phyloP scores from a whole-genome alignment of 2,888 invertebrate species.

The Latrodectus hesperus region DNA sequence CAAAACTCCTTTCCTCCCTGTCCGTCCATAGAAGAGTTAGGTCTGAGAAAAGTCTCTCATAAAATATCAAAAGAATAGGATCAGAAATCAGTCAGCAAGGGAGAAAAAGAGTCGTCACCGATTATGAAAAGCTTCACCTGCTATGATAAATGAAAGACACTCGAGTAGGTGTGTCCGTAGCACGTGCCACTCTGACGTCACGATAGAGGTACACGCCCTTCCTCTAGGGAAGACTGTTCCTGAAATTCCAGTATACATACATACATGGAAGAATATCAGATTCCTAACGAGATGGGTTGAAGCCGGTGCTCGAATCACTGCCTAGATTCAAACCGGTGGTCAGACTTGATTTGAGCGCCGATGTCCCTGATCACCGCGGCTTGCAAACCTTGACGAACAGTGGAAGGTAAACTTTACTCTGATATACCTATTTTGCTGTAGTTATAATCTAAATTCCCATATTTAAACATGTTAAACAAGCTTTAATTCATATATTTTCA shows the following conservation, averaged over 20 bases:
- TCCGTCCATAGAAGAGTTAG: background rate
- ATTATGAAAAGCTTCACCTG: conserved; percentile 63
- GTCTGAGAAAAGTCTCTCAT: background rate
- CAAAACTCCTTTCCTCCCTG: background rate
- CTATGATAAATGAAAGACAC: conserved; percentile 53
- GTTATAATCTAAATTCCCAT: too few species aligned
- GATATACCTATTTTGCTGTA: too few species aligned
- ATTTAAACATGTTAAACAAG: too few species aligned
- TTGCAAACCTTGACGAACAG: too few species aligned
- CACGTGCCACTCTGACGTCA: conserved; percentile 62
- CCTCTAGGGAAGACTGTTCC: conserved; percentile 61
- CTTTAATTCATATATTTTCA: too few species aligned
- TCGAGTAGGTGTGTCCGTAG: conserved; percentile 62
- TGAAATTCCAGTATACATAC: conserved; percentile 63
- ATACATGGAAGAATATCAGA: conserved; percentile 27
- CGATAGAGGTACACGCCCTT: conserved; percentile 55
- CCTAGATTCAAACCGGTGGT: too few species aligned
- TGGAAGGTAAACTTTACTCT: too few species aligned
- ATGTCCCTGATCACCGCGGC: too few species aligned
- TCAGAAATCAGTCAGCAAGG: conserved; percentile 41
- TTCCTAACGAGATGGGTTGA: conserved; percentile 18
- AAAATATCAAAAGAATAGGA: conserved; percentile 5
- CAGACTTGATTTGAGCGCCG: too few species aligned
- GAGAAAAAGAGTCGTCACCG: conserved; percentile 57
- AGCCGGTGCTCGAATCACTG: conserved; percentile 6